These are phyloP conservation scores for Leptopilina syphax DNA, from an alignment of 2,888 invertebrate genomes.

Conservation along the genomic window DNA sequence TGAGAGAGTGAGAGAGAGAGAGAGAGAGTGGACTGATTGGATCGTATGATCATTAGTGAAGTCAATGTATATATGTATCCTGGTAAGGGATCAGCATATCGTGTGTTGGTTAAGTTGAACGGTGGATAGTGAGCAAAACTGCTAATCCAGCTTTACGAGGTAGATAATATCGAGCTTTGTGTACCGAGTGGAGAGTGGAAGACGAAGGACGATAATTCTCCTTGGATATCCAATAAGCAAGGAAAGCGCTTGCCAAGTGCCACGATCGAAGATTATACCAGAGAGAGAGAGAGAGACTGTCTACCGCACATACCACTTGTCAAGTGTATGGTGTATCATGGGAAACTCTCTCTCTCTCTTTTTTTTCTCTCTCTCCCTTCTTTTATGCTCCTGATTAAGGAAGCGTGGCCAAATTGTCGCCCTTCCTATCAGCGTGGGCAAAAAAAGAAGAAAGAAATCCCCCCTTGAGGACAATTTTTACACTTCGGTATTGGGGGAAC, in stretches of 20 bases:
- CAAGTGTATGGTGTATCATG: slow-evolving; percentile 10
- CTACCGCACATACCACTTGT: slow-evolving; percentile 18
- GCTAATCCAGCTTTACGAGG: slow-evolving; percentile 41
- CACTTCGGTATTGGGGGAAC: background rate
- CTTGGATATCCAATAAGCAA: slow-evolving; percentile 40
- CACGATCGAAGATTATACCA: slow-evolving; percentile 28
- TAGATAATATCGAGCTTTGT: slow-evolving; percentile 40
- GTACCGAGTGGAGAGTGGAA: slow-evolving; percentile 3
- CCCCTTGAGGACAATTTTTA: slow-evolving; percentile 5
- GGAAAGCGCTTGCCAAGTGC: slow-evolving; percentile 39
- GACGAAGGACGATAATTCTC: slow-evolving; percentile 38
- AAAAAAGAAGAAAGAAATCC: background rate
- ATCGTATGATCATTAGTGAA: slow-evolving; percentile 4
- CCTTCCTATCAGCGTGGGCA: background rate
- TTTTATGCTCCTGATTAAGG: slow-evolving; percentile 15
- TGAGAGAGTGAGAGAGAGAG: no score
- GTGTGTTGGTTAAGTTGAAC: slow-evolving; percentile 19
- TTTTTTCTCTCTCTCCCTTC: background rate
- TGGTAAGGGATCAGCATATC: slow-evolving; percentile 20
- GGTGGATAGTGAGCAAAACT: slow-evolving; percentile 34
- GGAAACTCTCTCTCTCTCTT: background rate
- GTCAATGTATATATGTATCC: background rate
- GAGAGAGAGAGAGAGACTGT: background rate
- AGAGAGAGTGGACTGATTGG: background rate
- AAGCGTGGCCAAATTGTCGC: slow-evolving; percentile 31